These are phyloP conservation scores for Manduca sexta DNA, from an alignment of 1,140 invertebrate genomes.

Conservation along the genomic window DNA sequence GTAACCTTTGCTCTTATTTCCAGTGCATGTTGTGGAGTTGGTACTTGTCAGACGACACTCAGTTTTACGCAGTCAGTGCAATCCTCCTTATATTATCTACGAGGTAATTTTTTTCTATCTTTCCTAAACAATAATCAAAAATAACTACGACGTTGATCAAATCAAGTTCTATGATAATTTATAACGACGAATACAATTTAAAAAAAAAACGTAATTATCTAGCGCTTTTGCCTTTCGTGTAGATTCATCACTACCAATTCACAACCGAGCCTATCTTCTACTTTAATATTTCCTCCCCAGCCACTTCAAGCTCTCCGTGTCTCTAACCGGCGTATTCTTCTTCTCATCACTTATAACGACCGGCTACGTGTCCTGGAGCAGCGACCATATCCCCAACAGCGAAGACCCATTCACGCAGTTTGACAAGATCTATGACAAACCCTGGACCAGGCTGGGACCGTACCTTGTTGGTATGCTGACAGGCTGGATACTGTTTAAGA, in stretches of 20 bases:
- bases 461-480: conserved; percentile 89
- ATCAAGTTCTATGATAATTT: no score
- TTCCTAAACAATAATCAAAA: no score
- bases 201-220: no score
- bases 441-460: conserved; percentile 87
- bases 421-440: conserved; percentile 92
- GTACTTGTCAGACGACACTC: conserved; percentile 90
- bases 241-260: no score
- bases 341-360: conserved; percentile 85
- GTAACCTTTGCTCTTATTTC: conserved; percentile 33
- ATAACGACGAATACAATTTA: no score
- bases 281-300: conserved; percentile 51
- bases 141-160: no score
- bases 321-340: conserved; percentile 77
- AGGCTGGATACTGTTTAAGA: conserved; percentile 88
- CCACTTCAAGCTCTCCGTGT: conserved; percentile 82
- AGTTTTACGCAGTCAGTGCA: conserved; percentile 87
- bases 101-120: conserved; percentile 35
- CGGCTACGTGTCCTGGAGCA: conserved; percentile 84
- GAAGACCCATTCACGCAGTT: conserved; percentile 88
- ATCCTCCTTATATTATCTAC: conserved; percentile 83
- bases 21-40: conserved; percentile 93
- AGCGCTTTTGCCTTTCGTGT: no score
- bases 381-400: conserved; percentile 84
- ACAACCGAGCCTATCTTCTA: no score